A percentile compares a stretch with the other conserved stretches of the same genome.
Evolutionary conservation across 2,888 invertebrate species (phyloP).

Genomic region (Campoplex capitator): DNA sequence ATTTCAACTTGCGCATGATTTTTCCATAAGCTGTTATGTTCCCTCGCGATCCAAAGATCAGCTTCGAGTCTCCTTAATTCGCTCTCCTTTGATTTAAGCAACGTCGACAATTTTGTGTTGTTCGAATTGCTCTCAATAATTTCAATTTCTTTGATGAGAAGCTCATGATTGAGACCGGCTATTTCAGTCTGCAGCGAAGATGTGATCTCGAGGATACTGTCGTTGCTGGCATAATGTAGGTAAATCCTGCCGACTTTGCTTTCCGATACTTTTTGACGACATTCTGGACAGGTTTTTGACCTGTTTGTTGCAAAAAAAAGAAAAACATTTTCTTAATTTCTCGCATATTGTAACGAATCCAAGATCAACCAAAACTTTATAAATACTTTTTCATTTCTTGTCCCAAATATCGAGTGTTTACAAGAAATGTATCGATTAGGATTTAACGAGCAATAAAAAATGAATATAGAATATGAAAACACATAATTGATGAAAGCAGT

Average conservation of each 20-base stretch:
- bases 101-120: constrained; percentile 50
- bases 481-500: neutral
- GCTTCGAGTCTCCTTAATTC: constrained; percentile 42
- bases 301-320: constrained; percentile 26
- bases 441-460: neutral
- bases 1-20: constrained; percentile 35
- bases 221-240: constrained; percentile 45
- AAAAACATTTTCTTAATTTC: neutral
- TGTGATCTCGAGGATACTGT: constrained; percentile 28
- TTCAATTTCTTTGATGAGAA: constrained; percentile 60
- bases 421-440: neutral
- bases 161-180: constrained; percentile 55
- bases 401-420: neutral
- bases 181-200: constrained; percentile 50
- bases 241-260: constrained; percentile 50
- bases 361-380: neutral
- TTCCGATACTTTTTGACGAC: constrained; percentile 51
- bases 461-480: neutral
- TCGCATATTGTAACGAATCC: neutral
- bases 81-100: constrained; percentile 48
- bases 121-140: constrained; percentile 59
- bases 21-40: constrained; percentile 39
- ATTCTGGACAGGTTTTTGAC: constrained; percentile 63
- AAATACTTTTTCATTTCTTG: neutral
- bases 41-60: constrained; percentile 28